Evolutionary conservation across 2,888 invertebrate genomes (phyloP).

Genomic region (Glyphotaelius pellucidus): DNA sequence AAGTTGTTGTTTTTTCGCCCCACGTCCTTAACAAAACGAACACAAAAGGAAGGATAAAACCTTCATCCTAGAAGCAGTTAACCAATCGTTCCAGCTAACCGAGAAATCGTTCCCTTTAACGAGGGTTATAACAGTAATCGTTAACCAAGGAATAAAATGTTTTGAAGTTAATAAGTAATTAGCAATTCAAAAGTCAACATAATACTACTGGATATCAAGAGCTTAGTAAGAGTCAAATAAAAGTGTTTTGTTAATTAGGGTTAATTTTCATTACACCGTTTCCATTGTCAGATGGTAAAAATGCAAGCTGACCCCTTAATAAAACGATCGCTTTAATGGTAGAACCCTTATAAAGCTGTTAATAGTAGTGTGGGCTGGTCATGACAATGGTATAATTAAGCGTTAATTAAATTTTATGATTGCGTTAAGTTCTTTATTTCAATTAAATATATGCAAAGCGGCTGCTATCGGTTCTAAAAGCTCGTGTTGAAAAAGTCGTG

Average conservation of each 20-base stretch:
- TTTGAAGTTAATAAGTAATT: slow-evolving; percentile 23
- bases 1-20: neutral
- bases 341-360: neutral
- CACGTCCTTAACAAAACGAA: neutral
- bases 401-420: neutral
- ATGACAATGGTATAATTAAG: neutral
- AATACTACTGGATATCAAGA: neutral
- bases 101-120: slow-evolving; percentile 21
- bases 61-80: slow-evolving; percentile 8
- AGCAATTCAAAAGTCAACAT: slow-evolving; percentile 13
- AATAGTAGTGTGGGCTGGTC: neutral
- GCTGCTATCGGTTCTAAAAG: neutral
- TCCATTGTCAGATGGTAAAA: neutral
- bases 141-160: slow-evolving; percentile 17
- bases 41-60: neutral
- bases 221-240: neutral
- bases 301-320: neutral
- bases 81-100: slow-evolving; percentile 6
- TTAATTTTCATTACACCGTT: neutral
- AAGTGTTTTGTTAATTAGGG: slow-evolving; percentile 30
- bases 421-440: neutral
- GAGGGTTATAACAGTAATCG: slow-evolving; percentile 6
- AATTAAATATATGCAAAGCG: neutral
- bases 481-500: too few relatives aligned
- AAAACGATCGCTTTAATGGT: neutral